Evolutionary conservation across 2,888 invertebrate species (phyloP), one percentile per base, ranked within the genome.

Genomic region (Atrina japonica): DNA sequence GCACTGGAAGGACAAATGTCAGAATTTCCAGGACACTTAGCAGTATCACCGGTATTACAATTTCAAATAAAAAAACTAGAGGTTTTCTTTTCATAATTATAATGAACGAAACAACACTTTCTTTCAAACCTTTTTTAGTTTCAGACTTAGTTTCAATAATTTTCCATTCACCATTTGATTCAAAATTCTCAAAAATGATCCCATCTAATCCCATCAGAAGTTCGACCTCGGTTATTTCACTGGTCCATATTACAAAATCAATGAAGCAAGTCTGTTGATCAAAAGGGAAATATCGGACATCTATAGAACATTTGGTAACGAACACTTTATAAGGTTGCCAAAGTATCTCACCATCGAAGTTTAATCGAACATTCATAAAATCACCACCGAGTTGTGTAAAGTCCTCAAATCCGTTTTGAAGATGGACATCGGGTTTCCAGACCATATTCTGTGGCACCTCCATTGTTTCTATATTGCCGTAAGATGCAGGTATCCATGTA

Each of bases 301-400:
- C 70, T 1, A 81, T 65, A 1, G 61, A 21, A 45, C 81, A 81
- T 16, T 73, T 69, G 0, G 81, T 76, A 23, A 76, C 61, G 21
- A 81, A 81, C 1, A 79, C 73, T 30, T 78, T 76, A 58, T 75
- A 81, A 1, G 81, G 81, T 43, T 45, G 68, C 79, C 81, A 81
- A 1, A 58, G 64, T 3, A 79, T 71, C 3, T 16, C 29, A 0
- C 81, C 81, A 3, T 41, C 45, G 35, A 25, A 49, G 0, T 29
- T 21, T 0, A 81, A 27, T 5, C 63, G 41, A 9, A 75, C 70
- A 67, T 73, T 69, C 18, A 79, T 73, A 45, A 81, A 81, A 6
- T 41, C 63, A 21, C 77, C 72, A 7, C 81, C 81, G 0, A 81
- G 66, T 16, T 70, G 69, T 0, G 58, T 50, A 29, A 78, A 75